These are phyloP conservation scores for Sturmia bella DNA, from an alignment of 2,888 invertebrate genomes.

Conservation along the genomic window DNA sequence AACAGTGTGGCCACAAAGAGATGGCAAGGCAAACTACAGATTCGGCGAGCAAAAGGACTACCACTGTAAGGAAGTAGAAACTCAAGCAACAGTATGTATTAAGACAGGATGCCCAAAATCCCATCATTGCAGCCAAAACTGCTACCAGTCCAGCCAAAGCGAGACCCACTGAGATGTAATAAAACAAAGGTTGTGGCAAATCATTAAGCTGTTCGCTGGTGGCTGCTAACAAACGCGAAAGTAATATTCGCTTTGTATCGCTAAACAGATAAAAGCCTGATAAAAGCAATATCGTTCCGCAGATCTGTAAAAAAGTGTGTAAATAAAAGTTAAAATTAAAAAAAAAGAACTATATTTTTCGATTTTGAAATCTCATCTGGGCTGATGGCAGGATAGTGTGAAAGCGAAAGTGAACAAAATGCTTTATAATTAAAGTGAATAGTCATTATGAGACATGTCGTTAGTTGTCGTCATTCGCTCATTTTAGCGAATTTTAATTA, in stretches of 20 bases:
- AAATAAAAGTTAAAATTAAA: background rate
- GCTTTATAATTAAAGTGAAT: too few species aligned
- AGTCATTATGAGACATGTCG: too few species aligned
- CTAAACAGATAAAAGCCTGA: conserved; percentile 88
- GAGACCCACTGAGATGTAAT: conserved; percentile 88
- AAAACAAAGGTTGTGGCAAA: conserved; percentile 88
- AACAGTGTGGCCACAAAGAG: conserved; percentile 89
- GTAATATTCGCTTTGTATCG: conserved; percentile 87
- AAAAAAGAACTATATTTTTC: background rate
- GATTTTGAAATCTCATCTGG: too few species aligned
- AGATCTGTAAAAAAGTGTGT: conserved; percentile 84
- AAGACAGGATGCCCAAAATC: conserved; percentile 91
- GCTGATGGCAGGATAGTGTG: too few species aligned
- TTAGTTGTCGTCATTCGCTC: too few species aligned
- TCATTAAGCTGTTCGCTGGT: conserved; percentile 83
- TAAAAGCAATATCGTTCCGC: conserved; percentile 87
- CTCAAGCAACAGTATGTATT: conserved; percentile 89
- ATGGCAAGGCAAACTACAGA: conserved; percentile 87
- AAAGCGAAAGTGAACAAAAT: too few species aligned
- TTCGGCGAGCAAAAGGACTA: conserved; percentile 86
- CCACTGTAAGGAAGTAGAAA: conserved; percentile 87
- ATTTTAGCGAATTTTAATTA: too few species aligned
- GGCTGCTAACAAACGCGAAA: conserved; percentile 87
- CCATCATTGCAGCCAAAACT: conserved; percentile 87
- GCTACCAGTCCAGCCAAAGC: conserved; percentile 87